These are phyloP conservation scores for Aplocera efformata DNA, from an alignment of 2,888 invertebrate genomes.

Conservation along the genomic window DNA sequence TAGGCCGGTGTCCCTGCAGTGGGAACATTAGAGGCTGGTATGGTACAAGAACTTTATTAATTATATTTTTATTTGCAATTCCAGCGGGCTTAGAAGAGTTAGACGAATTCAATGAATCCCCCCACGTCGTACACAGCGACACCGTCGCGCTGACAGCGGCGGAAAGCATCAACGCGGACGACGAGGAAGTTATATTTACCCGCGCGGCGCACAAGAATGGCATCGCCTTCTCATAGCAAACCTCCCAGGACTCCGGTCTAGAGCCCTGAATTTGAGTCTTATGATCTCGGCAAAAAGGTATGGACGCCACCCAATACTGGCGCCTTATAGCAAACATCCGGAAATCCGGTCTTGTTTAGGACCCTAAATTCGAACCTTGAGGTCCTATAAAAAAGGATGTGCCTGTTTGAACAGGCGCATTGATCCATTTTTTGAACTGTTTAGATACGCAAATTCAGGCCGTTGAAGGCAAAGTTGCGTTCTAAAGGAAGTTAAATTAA, in stretches of 20 bases:
- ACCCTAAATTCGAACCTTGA: too few relatives aligned
- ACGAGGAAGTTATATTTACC: constrained; percentile 74
- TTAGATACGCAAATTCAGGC: too few relatives aligned
- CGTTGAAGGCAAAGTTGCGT: too few relatives aligned
- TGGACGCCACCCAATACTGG: background rate
- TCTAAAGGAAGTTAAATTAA: too few relatives aligned
- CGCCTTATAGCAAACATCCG: background rate
- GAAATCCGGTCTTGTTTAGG: too few relatives aligned
- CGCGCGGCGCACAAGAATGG: constrained; percentile 58
- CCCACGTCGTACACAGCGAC: constrained; percentile 86
- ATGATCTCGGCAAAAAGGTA: background rate
- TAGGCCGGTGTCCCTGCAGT: too few relatives aligned
- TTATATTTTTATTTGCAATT: too few relatives aligned
- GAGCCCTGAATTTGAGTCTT: constrained; percentile 9
- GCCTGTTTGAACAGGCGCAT: too few relatives aligned
- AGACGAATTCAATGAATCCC: constrained; percentile 95
- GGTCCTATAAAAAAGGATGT: too few relatives aligned
- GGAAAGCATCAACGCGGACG: constrained; percentile 63
- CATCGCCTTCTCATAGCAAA: constrained; percentile 62
- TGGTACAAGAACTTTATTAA: too few relatives aligned
- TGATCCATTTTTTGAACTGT: too few relatives aligned
- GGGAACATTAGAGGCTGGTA: too few relatives aligned
- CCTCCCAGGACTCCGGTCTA: constrained; percentile 4
- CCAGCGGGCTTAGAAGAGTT: constrained; percentile 87
- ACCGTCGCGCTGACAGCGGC: constrained; percentile 63